These are phyloP conservation scores for Whitmania pigra DNA, from an alignment of 1,140 invertebrate species.

Conservation along the genomic window DNA sequence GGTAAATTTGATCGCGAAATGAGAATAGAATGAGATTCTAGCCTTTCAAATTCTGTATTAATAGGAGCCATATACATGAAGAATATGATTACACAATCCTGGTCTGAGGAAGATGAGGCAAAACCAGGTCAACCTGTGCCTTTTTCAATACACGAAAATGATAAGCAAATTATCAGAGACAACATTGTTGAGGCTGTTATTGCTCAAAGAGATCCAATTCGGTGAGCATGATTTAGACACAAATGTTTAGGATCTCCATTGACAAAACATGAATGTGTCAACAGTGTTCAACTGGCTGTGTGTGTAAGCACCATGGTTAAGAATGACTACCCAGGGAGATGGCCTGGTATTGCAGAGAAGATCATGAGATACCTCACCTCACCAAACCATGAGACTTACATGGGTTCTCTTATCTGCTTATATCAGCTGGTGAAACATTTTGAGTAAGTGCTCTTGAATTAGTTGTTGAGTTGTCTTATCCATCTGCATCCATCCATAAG, in stretches of 20 bases:
- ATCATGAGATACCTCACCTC: conserved; percentile 68
- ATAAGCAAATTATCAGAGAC: conserved; percentile 78
- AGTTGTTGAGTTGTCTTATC: too few relatives aligned
- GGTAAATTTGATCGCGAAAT: conserved; percentile 43
- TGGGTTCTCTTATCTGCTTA: conserved; percentile 75
- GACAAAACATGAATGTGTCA: conserved; percentile 29
- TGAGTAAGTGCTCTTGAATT: conserved; percentile 50
- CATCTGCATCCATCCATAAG: too few relatives aligned
- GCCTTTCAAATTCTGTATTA: conserved; percentile 25
- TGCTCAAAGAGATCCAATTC: conserved; percentile 73
- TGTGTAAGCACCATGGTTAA: conserved; percentile 85
- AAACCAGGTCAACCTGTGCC: conserved; percentile 54
- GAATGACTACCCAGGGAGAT: conserved; percentile 84
- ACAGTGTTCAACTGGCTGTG: conserved; percentile 72
- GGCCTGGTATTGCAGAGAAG: conserved; percentile 91
- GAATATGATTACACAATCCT: conserved; percentile 76
- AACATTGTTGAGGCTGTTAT: conserved; percentile 88
- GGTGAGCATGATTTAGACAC: conserved; percentile 43
- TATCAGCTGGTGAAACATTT: conserved; percentile 92
- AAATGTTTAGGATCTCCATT: background rate
- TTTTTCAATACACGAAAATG: conserved; percentile 89
- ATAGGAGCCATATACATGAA: conserved; percentile 84
- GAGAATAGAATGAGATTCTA: background rate
- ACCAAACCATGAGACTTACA: conserved; percentile 67
- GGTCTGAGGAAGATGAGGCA: conserved; percentile 62